Conservation (phyloP, 2,797 vertebrate species). For the Gymnopithys bicolor region DNA sequence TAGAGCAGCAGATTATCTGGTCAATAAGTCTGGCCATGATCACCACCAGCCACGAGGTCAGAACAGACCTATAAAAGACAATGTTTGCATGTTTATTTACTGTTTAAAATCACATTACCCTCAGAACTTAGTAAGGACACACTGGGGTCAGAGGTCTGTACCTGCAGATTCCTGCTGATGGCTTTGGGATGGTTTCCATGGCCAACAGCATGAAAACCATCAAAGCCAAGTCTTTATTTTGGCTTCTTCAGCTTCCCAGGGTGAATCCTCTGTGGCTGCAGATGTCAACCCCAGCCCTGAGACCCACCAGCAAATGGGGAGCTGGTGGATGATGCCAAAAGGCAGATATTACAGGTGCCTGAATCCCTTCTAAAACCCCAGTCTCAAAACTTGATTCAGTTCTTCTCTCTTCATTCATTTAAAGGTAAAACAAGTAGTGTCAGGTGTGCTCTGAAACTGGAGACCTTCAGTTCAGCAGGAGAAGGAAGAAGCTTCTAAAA, state of each 20-base stretch:
- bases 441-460: neutral
- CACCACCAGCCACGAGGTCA: neutral
- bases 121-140: neutral
- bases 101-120: neutral
- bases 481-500: neutral
- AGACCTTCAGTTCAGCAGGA: neutral
- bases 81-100: neutral
- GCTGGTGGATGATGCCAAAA: neutral
- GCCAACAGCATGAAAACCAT: neutral
- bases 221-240: neutral
- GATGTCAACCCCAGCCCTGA: neutral
- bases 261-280: neutral
- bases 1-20: neutral
- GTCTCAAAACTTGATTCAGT: fast-evolving
- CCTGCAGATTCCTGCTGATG: fast-evolving
- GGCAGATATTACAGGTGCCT: neutral
- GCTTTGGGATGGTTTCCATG: neutral
- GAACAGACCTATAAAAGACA: neutral
- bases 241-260: neutral
- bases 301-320: neutral
- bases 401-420: neutral
- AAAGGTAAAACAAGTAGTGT: neutral
- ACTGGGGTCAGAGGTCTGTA: fast-evolving
- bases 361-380: neutral
- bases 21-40: neutral